Evolutionary conservation across 2,888 invertebrate genomes (phyloP).

Genomic region (Isoperla grammatica): DNA sequence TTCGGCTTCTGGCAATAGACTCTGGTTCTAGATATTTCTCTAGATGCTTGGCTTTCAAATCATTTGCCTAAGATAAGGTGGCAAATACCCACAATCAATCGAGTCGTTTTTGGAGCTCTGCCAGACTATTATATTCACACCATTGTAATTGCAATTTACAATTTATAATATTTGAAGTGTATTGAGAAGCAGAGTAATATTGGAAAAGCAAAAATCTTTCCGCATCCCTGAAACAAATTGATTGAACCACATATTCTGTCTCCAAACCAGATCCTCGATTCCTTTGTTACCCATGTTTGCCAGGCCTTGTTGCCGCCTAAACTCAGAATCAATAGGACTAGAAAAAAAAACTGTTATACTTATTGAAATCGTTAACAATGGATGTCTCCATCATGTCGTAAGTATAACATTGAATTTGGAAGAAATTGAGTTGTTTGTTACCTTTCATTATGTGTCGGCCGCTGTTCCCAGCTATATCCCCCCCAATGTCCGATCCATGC

Average conservation of each 20-base stretch:
- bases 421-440: not conserved
- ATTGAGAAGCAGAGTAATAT: not conserved
- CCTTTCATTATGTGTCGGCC: not conserved
- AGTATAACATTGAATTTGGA: too few relatives aligned
- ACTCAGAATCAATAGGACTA: constrained; percentile 17
- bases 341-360: constrained; percentile 19
- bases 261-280: too few relatives aligned
- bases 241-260: too few relatives aligned
- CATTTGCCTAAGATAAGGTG: constrained; percentile 16
- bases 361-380: constrained; percentile 6
- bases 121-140: not conserved
- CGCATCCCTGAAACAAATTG: too few relatives aligned
- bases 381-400: not conserved
- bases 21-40: constrained; percentile 27
- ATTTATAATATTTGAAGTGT: constrained; percentile 15
- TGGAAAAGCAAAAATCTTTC: too few relatives aligned
- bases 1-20: constrained; percentile 22
- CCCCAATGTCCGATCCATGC: too few relatives aligned
- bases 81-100: too few relatives aligned
- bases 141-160: constrained; percentile 8
- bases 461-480: too few relatives aligned
- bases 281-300: too few relatives aligned
- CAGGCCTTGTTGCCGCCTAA: too few relatives aligned
- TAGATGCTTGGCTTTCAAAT: constrained; percentile 25
- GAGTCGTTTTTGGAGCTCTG: too few relatives aligned